Conservation (phyloP, 2,113 vertebrate genomes). For the Clarias macrocephalus region DNA sequence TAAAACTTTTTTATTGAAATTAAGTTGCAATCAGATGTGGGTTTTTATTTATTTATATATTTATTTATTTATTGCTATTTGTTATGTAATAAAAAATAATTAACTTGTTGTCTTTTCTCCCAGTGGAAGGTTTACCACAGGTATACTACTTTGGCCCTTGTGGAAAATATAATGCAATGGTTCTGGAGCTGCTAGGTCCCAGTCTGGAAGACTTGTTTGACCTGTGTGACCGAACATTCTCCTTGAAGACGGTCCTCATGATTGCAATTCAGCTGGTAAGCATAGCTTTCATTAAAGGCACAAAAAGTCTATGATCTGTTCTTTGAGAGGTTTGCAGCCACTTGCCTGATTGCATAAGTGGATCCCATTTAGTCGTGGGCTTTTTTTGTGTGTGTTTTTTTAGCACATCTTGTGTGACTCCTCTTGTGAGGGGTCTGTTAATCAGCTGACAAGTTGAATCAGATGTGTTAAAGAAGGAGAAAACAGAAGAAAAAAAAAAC, state of each 20-base stretch:
- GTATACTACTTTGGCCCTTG: constrained; percentile 97
- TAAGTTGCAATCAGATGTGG: not conserved
- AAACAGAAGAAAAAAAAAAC: not conserved
- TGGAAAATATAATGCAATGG: constrained; percentile 99
- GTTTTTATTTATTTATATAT: no score
- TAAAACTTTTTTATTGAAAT: not conserved
- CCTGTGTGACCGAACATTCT: constrained; percentile 95
- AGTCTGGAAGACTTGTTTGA: constrained; percentile 98
- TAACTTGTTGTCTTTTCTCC: constrained; percentile 39
- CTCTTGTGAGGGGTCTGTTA: constrained; percentile 1
- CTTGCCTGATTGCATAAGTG: constrained; percentile 3
- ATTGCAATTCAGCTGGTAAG: constrained; percentile 95
- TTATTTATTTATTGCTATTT: not conserved
- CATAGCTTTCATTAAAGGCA: not conserved
- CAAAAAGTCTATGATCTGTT: not conserved
- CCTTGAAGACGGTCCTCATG: constrained; percentile 98
- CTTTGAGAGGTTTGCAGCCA: not conserved
- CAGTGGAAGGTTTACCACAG: constrained; percentile 95
- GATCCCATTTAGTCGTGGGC: not conserved
- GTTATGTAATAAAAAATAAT: constrained; percentile 11
- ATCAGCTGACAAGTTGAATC: constrained; percentile 12
- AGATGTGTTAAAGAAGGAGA: not conserved
- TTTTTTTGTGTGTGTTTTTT: not conserved
- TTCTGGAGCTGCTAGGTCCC: constrained; percentile 95
- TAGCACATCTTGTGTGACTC: not conserved